Percentiles rank a stretch among this genome's conserved stretches.
Evolutionary conservation across 1,140 invertebrate species (phyloP).

Genomic region (Microplitis demolitor): DNA sequence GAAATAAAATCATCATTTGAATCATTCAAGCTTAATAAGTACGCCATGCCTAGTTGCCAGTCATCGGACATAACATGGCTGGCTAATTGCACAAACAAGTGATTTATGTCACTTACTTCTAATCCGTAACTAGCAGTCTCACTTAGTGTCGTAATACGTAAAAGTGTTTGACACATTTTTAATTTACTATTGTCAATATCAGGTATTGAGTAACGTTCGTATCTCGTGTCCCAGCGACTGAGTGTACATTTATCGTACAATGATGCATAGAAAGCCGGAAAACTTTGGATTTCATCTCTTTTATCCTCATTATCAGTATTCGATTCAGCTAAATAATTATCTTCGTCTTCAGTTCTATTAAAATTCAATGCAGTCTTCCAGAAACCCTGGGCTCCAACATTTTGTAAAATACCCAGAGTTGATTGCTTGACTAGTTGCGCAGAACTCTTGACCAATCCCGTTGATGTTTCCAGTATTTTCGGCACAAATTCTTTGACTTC

Average conservation of each 20-base stretch:
- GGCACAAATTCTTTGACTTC: slow-evolving; percentile 56
- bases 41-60: slow-evolving; percentile 51
- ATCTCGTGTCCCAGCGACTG: slow-evolving; percentile 51
- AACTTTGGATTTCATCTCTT: slow-evolving; percentile 46
- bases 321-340: slow-evolving; percentile 30
- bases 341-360: slow-evolving; percentile 32
- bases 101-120: slow-evolving; percentile 51
- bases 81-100: slow-evolving; percentile 53
- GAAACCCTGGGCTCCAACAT: slow-evolving; percentile 49
- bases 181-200: slow-evolving; percentile 48
- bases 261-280: slow-evolving; percentile 57
- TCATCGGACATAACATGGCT: slow-evolving; percentile 52
- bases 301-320: slow-evolving; percentile 28
- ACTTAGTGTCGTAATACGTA: slow-evolving; percentile 54
- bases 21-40: slow-evolving; percentile 49
- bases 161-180: slow-evolving; percentile 53
- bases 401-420: slow-evolving; percentile 53
- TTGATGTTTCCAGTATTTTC: slow-evolving; percentile 56
- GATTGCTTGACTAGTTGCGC: slow-evolving; percentile 54
- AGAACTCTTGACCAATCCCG: slow-evolving; percentile 54
- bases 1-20: slow-evolving; percentile 31
- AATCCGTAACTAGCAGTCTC: slow-evolving; percentile 53
- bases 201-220: slow-evolving; percentile 49
- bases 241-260: slow-evolving; percentile 42
- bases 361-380: slow-evolving; percentile 54